Conservation (phyloP, 2,113 vertebrate genomes). For the Pseudolaguvia tuberculata region DNA sequence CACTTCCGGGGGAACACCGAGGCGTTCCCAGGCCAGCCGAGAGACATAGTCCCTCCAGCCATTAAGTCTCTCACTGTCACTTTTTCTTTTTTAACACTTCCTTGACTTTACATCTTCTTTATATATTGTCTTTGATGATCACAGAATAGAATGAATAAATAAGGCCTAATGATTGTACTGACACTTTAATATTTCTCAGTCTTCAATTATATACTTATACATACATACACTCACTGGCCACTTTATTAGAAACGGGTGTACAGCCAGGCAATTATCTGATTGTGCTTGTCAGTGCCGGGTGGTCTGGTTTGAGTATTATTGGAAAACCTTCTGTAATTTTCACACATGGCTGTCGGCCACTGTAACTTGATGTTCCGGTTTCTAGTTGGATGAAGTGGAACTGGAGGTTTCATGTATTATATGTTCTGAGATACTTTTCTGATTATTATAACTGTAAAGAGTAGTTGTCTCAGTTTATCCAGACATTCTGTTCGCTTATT, state of each 20-base stretch:
- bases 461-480: not conserved
- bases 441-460: not conserved
- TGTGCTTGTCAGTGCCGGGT: not conserved
- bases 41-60: no score
- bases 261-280: not conserved
- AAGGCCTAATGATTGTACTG: conserved; percentile 64
- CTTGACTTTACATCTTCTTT: not conserved
- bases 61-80: not conserved
- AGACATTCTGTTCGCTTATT: not conserved
- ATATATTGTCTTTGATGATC: not conserved
- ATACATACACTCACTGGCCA: conserved; percentile 37
- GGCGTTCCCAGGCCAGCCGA: no score
- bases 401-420: not conserved
- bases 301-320: not conserved
- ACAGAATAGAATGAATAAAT: not conserved
- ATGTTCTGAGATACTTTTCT: not conserved
- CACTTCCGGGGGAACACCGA: no score
- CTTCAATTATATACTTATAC: conserved; percentile 71
- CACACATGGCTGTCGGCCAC: not conserved
- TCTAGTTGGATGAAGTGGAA: not conserved
- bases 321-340: not conserved
- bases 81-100: not conserved
- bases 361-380: not conserved
- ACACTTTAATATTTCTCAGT: conserved; percentile 69
- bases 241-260: not conserved